Base-by-base conservation (phyloP, 2,888 invertebrate genomes). In the Aphelenchoides bicaudatus region DNA sequence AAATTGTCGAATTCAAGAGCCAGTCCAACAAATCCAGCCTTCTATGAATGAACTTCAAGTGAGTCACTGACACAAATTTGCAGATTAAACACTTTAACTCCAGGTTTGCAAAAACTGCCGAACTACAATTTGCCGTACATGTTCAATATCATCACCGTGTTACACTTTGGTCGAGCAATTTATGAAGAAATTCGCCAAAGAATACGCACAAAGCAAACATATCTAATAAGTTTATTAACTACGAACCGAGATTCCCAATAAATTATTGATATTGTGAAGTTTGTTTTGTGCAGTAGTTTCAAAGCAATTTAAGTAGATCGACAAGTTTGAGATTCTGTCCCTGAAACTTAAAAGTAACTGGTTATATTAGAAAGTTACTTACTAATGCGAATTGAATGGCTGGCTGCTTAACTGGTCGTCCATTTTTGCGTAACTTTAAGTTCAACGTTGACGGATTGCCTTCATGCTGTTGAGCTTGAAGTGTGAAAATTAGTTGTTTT, bases 1-100 rank as follows among this genome's bases (percentile, higher is more conserved):
- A 8, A 47, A 63, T 25, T 64, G 64, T 39, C 47, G 64, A n/a
- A 19, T 13, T n/a, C 55, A 64, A 8, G 37, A 65, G 13, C 56
- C 43, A 16, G 23, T n/a, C 21, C n/a, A 16, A 25, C 58, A 13
- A 58, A 31, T n/a, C 25, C 31, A 30, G 52, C 28, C 37, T 19
- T 31, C 23, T 38, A 16, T 46, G 30, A 56, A 65, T n/a, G n/a
- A n/a, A n/a, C n/a, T n/a, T n/a, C 34, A 19, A 37, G 25, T 23
- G 63, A 21, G 21, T 54, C 39, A 27, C 23, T 27, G 16, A 25
- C 51, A 16, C 47, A 13, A 2, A 29, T 16, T 21, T 29, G 37
- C 2, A 16, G 5, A 8, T n/a, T 2, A 8, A 21, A 2, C 30
- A 56, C 56, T 13, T 16, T 16, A n/a, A n/a, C 38, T 63, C 29